A percentile compares a stretch with the other conserved stretches of the same genome.
These are phyloP conservation scores for Drosophila ezoana DNA, from an alignment of 2,888 invertebrate genomes.

Conservation along the genomic window DNA sequence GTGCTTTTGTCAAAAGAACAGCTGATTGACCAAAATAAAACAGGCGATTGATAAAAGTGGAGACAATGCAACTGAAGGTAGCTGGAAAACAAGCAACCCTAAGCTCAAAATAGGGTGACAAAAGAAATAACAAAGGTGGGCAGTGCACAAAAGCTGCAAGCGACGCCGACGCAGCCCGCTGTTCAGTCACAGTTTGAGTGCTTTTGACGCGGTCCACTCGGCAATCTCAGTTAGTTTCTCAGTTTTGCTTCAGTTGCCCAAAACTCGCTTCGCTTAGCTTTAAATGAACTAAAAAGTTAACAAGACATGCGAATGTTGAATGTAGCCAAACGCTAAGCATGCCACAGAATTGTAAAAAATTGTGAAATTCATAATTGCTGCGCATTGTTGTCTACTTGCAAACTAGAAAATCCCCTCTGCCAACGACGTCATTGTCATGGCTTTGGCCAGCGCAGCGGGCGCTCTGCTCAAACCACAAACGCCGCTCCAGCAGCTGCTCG, in stretches of 20 bases:
- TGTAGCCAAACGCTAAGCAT: constrained; percentile 20
- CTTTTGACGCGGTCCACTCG: constrained; percentile 23
- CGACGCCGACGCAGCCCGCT: constrained; percentile 18
- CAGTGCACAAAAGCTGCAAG: constrained; percentile 45
- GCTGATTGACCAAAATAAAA: constrained; percentile 36
- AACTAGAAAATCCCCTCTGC: constrained; percentile 15
- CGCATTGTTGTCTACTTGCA: constrained; percentile 8
- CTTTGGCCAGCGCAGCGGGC: constrained; percentile 83
- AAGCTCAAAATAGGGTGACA: constrained; percentile 16
- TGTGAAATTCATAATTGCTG: constrained; percentile 58
- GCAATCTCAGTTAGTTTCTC: constrained; percentile 11
- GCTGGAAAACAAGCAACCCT: constrained; percentile 49
- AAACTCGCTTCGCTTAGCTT: constrained; percentile 7
- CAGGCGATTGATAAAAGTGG: constrained; percentile 17
- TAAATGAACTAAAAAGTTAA: constrained; percentile 3
- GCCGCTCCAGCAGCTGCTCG: constrained; percentile 93
- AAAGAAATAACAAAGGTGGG: constrained; percentile 31
- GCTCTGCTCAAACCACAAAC: constrained; percentile 86
- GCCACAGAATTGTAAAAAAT: constrained; percentile 16
- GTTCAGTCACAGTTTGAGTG: constrained; percentile 23
- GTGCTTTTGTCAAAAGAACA: constrained; percentile 28
- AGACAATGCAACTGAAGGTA: constrained; percentile 26
- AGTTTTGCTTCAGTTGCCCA: constrained; percentile 27
- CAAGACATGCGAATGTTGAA: constrained; percentile 10
- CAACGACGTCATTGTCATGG: constrained; percentile 62